Conservation (phyloP, 2,113 vertebrate genomes). For the Grallaria varia region DNA sequence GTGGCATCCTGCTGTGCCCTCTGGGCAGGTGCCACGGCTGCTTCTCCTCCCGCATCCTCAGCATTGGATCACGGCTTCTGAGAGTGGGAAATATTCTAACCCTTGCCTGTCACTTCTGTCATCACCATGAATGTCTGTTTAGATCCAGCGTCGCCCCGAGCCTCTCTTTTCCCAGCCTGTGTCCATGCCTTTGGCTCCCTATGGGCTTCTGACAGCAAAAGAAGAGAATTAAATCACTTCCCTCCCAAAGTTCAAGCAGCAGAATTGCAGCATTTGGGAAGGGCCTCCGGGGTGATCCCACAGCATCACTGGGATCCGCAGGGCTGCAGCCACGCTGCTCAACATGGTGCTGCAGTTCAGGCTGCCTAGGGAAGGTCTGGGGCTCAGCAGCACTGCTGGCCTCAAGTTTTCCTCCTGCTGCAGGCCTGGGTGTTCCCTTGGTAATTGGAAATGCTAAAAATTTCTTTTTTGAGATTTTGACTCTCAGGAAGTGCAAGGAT, state of each 20-base stretch:
- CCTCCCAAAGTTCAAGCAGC: neutral
- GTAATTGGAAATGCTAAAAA: neutral
- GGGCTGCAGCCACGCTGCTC: neutral
- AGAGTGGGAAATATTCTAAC: neutral
- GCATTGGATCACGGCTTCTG: neutral
- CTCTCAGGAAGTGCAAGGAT: neutral
- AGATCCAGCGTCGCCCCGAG: neutral
- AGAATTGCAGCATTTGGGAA: neutral
- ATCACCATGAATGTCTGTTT: neutral
- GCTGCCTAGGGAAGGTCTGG: neutral
- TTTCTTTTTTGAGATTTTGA: neutral
- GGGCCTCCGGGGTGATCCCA: fast-evolving
- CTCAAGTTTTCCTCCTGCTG: neutral
- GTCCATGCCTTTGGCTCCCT: neutral
- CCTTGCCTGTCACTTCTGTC: neutral
- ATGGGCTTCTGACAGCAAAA: neutral
- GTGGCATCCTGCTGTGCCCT: neutral
- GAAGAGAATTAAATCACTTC: neutral
- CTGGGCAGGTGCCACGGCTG: neutral
- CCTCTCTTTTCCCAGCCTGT: neutral
- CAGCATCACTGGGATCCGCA: neutral
- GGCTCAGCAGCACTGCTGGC: neutral
- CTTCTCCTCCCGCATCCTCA: neutral
- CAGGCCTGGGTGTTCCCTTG: neutral
- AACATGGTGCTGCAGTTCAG: neutral